Evolutionary conservation across 2,888 invertebrate genomes (phyloP).

Genomic region (Drosophila parthenogenetica): DNA sequence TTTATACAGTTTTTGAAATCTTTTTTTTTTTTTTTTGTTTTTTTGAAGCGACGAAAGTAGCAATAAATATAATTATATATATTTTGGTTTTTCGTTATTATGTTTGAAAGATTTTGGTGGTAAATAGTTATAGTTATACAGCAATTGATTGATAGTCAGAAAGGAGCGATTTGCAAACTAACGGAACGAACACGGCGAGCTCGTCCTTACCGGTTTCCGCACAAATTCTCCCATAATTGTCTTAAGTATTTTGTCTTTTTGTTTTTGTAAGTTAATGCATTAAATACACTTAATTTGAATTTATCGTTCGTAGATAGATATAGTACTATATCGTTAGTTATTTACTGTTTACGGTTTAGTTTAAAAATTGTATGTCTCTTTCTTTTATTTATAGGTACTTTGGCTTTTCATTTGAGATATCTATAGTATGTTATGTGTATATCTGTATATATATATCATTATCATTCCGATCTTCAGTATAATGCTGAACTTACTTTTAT

Average conservation of each 20-base stretch:
- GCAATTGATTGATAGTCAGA: conserved; percentile 75
- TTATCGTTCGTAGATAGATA: too few species aligned
- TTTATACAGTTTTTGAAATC: conserved; percentile 41
- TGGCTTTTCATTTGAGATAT: conserved; percentile 70
- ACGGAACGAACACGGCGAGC: conserved; percentile 8
- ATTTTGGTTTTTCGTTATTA: conserved; percentile 16
- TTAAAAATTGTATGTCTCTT: conserved; percentile 65
- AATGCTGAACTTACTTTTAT: conserved; percentile 29
- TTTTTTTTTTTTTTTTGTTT: not conserved
- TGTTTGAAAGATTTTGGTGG: conserved; percentile 59
- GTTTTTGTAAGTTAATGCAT: conserved; percentile 5
- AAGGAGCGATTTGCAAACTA: conserved; percentile 34
- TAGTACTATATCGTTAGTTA: conserved; percentile 25
- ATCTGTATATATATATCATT: conserved; percentile 32
- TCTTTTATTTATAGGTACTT: conserved; percentile 76
- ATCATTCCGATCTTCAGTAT: conserved; percentile 22
- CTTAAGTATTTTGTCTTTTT: conserved; percentile 23
- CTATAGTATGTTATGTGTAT: conserved; percentile 11
- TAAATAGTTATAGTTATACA: conserved; percentile 77
- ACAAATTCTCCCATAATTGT: conserved; percentile 54
- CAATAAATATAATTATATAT: conserved; percentile 17
- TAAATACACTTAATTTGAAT: conserved; percentile 43
- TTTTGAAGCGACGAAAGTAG: conserved; percentile 54
- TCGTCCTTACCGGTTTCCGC: not conserved
- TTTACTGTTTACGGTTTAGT: not conserved